These are phyloP conservation scores for Malurus melanocephalus DNA, from an alignment of 2,113 vertebrate species.

Conservation along the genomic window DNA sequence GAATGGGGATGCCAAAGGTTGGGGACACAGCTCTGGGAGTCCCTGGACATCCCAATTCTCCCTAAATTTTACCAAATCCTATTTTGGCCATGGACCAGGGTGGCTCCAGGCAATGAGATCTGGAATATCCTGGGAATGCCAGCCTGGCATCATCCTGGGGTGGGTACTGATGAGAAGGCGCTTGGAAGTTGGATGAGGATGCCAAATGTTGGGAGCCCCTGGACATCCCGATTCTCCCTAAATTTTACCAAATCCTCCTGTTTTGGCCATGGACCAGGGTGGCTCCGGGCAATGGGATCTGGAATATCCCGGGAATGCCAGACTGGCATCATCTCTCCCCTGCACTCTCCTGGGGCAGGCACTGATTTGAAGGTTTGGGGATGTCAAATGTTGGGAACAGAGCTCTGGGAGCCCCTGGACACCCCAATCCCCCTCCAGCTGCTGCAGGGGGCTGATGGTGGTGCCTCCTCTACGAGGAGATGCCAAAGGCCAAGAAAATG, in stretches of 20 bases:
- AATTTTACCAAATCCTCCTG: background rate
- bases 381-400: too few relatives aligned
- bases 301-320: background rate
- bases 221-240: background rate
- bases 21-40: too few relatives aligned
- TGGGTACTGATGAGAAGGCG: fast-evolving
- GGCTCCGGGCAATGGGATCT: background rate
- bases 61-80: too few relatives aligned
- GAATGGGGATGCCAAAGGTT: too few relatives aligned
- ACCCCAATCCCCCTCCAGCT: background rate
- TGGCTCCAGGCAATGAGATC: too few relatives aligned
- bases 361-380: background rate
- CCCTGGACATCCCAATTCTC: too few relatives aligned
- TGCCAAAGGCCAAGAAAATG: background rate
- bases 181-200: background rate
- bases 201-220: background rate
- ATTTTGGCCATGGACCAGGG: background rate
- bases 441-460: fast-evolving
- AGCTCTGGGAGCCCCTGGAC: background rate
- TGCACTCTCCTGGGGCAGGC: background rate
- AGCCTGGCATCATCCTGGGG: background rate
- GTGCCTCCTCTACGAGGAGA: fast-evolving
- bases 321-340: background rate
- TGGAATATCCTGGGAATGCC: too few relatives aligned
- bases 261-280: too few relatives aligned